Base-by-base conservation (phyloP, 2,888 invertebrate genomes). In the Apamea monoglypha region DNA sequence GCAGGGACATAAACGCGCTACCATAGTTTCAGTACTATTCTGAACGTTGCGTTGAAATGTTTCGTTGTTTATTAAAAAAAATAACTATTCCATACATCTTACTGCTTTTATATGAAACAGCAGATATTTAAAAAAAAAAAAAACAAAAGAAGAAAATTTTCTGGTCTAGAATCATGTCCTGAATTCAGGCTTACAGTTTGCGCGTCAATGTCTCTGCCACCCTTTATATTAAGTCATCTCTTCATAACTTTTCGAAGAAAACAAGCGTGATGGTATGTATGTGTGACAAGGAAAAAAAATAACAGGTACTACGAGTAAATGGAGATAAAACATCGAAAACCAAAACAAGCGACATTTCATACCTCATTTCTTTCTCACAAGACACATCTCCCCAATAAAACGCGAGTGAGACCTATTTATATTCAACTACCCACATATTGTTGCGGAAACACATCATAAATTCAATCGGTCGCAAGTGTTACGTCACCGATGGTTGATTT, bases 401-500 rank as follows among this genome's bases (percentile, higher is more conserved):
- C 53, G 47, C 29, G 69, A 69, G 76, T 74, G 53, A 47, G 29
- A 75, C 64, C 77, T 84, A 87, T 89, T 87, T 89, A 87, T 80
- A 88, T 89, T 81, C 86, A 89, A 87, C 80, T 84, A 87, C 80
- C 76, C 81, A 76, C 87, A 88, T 81, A 86, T 85, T 87, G 88
- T 83, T 82, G 71, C 79, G 83, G 84, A 83, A 88, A 88, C 88
- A 83, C 72, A 81, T 88, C 90, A 88, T 89, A 90, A 89, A 90
- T 90, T 84, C 82, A 84, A 88, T 88, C 78, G 81, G 78, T 82
- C 81, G 80, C 83, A 82, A 80, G 81, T 82, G 85, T 85, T 76
- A 83, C 87, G 89, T 89, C 89, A 88, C 77, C 80, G 81, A 84
- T 83, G 40, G 69, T 84, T 90, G 89, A 89, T 89, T 90, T 90